Evolutionary conservation across 2,113 vertebrate species (phyloP), one percentile per base, ranked within the genome.

Genomic region (Picathartes gymnocephalus): DNA sequence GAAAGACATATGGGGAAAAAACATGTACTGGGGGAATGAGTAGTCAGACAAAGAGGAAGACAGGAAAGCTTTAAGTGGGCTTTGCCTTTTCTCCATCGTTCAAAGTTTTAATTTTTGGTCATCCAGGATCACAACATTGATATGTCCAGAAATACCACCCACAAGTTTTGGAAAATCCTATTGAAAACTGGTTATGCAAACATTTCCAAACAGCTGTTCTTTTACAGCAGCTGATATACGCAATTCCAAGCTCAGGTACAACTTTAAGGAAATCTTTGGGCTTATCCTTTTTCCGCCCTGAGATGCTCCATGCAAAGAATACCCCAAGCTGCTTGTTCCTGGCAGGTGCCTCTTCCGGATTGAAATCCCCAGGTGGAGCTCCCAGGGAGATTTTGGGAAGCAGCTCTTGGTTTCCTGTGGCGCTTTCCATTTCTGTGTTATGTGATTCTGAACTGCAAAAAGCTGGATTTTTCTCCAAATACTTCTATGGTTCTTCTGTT

Each of bases 391-490:
- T 42, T 88, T 78, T 69, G 57, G 71, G 48, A 93, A 17, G 71
- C 66, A 90, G 82, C 71, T 68, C 57, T 70, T 17, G 0, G 9
- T 62, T 81, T 90, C 37, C 35, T 90, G 24, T 30, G 27, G 33
- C 0, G 0, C 13, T 53, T 56, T 39, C 10, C 3, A 4, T 85
- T 81, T 85, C 42, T 22, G 9, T 30, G 22, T 76, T 80, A 31
- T 64, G 27, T 45, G 45, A 53, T 57, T 88, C 30, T 69, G 45
- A 89, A 16, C 1, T 40, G n/a, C 54, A 84, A 69, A 90, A 76
- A 47, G 10, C 35, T 58, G 3, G 8, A 60, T 68, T 84, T 86
- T 9, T 1, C 10, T 25, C 35, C 6, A 71, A 15, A 33, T 72
- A n/a, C n/a, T 81, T 31, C 47, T 22, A 13, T 76, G 71, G 69